phyloP scores from a whole-genome alignment of 2,113 vertebrate genomes.

The Gadus macrocephalus region DNA sequence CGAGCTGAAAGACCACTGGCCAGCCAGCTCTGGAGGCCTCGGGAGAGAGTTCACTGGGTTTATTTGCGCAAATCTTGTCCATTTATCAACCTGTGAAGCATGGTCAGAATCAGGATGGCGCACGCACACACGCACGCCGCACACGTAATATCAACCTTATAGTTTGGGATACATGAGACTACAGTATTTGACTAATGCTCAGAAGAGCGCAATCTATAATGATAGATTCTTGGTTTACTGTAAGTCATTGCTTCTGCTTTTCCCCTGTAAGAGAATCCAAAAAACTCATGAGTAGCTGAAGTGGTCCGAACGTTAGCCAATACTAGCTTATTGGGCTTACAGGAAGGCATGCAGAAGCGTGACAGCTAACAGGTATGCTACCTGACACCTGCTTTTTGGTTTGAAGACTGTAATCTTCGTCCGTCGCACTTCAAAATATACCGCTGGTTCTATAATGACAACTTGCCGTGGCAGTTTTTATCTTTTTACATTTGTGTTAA shows the following conservation, averaged over 20 bases:
- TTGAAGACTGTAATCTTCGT: constrained; percentile 1
- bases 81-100: neutral
- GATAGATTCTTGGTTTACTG: neutral
- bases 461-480: neutral
- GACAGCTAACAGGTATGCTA: neutral
- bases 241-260: neutral
- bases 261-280: neutral
- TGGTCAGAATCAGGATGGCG: neutral
- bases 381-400: constrained; percentile 5
- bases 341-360: neutral
- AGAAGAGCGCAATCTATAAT: too few species aligned
- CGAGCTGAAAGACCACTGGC: neutral
- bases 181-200: too few species aligned
- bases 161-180: too few species aligned
- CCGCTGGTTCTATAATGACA: neutral
- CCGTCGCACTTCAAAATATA: neutral
- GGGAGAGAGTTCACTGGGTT: neutral
- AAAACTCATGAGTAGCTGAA: neutral
- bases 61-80: neutral
- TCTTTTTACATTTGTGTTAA: too few species aligned
- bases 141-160: too few species aligned
- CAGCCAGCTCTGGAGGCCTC: constrained; percentile 1
- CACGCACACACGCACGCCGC: neutral
- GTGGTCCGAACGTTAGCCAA: neutral
- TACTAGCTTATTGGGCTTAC: too few species aligned